Conservation (phyloP, 2,113 vertebrate genomes). For the Lamprotornis superbus region DNA sequence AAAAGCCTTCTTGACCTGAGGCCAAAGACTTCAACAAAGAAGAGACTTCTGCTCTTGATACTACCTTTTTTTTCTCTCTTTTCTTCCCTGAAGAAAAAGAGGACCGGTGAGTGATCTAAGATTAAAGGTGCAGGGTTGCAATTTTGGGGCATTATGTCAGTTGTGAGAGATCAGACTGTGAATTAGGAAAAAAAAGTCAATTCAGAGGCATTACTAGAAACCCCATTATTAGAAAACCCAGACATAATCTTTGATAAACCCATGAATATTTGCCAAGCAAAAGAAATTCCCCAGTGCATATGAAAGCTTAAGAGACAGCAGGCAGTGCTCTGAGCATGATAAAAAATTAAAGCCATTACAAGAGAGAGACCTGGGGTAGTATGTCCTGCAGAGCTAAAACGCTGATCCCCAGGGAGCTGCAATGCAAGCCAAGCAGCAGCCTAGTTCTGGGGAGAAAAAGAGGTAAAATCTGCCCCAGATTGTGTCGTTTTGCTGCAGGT, state of each 20-base stretch:
- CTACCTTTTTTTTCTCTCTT: not conserved
- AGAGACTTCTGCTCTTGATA: slow-evolving; percentile 8
- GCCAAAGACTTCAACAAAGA: slow-evolving; percentile 46
- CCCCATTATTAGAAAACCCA: not conserved
- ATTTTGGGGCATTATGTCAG: slow-evolving; percentile 1
- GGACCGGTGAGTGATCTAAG: not conserved
- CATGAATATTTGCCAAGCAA: not conserved
- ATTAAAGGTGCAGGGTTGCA: slow-evolving; percentile 17
- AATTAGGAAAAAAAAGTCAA: not conserved
- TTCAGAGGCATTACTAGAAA: slow-evolving; percentile 1
- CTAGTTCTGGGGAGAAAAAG: not conserved
- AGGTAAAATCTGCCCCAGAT: not conserved
- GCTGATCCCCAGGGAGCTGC: not conserved
- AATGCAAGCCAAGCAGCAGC: not conserved
- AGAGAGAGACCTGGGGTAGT: not conserved
- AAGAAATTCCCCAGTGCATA: not conserved
- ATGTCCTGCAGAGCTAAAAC: not conserved
- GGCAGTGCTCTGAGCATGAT: not conserved
- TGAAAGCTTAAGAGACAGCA: not conserved
- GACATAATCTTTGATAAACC: slow-evolving; percentile 6
- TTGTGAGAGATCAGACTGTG: not conserved
- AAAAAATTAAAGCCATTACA: not conserved
- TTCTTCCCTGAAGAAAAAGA: slow-evolving; percentile 20
- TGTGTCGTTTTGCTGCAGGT: not conserved
- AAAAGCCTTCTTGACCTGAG: slow-evolving; percentile 33